These are phyloP conservation scores for Penaeus japonicus DNA, from an alignment of 1,140 invertebrate species.

Conservation along the genomic window DNA sequence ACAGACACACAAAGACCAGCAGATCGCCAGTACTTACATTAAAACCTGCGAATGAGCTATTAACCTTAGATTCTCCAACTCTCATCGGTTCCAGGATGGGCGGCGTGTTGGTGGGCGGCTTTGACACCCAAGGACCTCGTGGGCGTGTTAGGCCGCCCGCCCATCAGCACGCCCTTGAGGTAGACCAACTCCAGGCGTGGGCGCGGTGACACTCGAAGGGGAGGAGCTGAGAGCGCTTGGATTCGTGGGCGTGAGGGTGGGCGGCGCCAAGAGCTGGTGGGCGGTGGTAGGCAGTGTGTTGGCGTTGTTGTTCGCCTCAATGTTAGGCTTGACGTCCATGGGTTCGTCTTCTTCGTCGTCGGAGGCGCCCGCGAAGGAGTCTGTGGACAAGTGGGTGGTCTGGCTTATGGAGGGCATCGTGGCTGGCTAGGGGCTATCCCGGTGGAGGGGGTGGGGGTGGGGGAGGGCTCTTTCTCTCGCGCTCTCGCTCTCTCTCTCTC, in stretches of 20 bases:
- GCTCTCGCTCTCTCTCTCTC: too few relatives aligned
- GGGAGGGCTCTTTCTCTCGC: too few relatives aligned
- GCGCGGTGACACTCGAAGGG: slow-evolving; percentile 1
- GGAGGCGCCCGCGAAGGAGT: slow-evolving; percentile 39
- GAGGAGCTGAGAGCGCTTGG: slow-evolving; percentile 9
- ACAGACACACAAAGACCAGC: not conserved
- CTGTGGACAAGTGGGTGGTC: slow-evolving; percentile 8
- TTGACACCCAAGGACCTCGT: slow-evolving; percentile 26
- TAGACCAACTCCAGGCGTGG: slow-evolving; percentile 14
- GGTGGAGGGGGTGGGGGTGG: not conserved
- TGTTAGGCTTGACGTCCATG: slow-evolving; percentile 36
- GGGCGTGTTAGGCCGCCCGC: slow-evolving; percentile 33
- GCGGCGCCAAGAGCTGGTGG: slow-evolving; percentile 23
- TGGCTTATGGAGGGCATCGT: too few relatives aligned
- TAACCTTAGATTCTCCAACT: slow-evolving; percentile 36
- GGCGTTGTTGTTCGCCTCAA: slow-evolving; percentile 47
- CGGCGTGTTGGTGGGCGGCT: slow-evolving; percentile 47
- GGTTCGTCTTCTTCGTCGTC: slow-evolving; percentile 47
- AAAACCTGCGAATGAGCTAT: slow-evolving; percentile 28
- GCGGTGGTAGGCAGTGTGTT: not conserved
- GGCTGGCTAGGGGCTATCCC: too few relatives aligned
- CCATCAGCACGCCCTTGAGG: slow-evolving; percentile 32
- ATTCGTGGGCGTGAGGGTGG: slow-evolving; percentile 28
- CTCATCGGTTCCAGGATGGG: slow-evolving; percentile 42
- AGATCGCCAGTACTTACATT: slow-evolving; percentile 19